Conservation (phyloP, 2,888 invertebrate species). For the Amorpha juglandis region DNA sequence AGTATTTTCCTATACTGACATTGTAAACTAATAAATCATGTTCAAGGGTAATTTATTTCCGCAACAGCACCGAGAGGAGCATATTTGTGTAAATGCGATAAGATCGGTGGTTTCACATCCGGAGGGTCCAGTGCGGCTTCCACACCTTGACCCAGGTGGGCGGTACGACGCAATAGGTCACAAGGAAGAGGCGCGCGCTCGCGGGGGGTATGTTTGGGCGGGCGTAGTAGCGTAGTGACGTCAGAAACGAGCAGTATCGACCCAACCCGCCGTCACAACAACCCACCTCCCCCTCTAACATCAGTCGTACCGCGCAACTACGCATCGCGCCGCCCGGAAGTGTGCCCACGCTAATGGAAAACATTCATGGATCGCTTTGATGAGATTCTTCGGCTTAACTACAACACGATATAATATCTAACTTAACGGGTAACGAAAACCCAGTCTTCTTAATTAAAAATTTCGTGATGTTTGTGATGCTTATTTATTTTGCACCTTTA, state of each 20-base stretch:
- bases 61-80: not conserved
- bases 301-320: conserved; percentile 58
- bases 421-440: not conserved
- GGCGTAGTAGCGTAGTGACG: conserved; percentile 84
- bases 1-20: not conserved
- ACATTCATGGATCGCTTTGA: conserved; percentile 60
- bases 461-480: not conserved
- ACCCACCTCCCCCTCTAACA: conserved; percentile 46
- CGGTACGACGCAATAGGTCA: conserved; percentile 78
- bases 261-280: conserved; percentile 77
- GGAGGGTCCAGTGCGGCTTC: conserved; percentile 62
- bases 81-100: conserved; percentile 16
- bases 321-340: conserved; percentile 76
- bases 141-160: conserved; percentile 82
- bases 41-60: conserved; percentile 10
- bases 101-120: conserved; percentile 39
- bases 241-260: conserved; percentile 77
- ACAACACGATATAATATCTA: conserved; percentile 32
- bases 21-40: not conserved
- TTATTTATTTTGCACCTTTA: not conserved
- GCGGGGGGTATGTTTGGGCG: conserved; percentile 76
- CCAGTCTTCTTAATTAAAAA: not conserved
- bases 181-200: conserved; percentile 56
- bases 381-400: conserved; percentile 49
- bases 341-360: conserved; percentile 68